These are phyloP conservation scores for Danio albolineatus DNA, from an alignment of 2,797 vertebrate genomes.

Conservation along the genomic window DNA sequence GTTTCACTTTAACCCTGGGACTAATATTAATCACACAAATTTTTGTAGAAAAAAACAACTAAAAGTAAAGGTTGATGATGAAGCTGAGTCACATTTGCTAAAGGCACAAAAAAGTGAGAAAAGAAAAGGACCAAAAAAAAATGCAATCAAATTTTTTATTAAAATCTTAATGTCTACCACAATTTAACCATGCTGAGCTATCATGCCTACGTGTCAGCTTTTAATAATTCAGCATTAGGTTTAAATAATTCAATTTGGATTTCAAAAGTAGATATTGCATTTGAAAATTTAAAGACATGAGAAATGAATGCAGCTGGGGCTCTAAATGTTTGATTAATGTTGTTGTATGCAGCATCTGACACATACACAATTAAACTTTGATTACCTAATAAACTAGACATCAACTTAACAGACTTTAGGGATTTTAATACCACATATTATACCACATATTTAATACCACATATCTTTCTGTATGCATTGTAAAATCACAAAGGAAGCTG, in stretches of 20 bases:
- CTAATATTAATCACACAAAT: neutral
- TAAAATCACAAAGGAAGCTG: neutral
- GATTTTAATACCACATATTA: neutral
- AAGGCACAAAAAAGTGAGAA: neutral
- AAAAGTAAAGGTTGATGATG: neutral
- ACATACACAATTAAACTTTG: constrained; percentile 1
- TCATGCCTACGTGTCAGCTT: constrained; percentile 5
- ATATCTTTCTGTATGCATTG: neutral
- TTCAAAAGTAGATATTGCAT: constrained; percentile 68
- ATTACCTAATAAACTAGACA: constrained; percentile 16
- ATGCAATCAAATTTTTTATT: constrained; percentile 15
- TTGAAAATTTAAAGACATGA: constrained; percentile 67
- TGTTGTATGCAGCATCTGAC: neutral
- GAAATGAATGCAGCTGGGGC: constrained; percentile 24
- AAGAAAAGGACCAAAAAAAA: constrained; percentile 2
- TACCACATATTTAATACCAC: neutral
- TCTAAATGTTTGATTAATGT: constrained; percentile 13
- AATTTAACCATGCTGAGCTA: constrained; percentile 40
- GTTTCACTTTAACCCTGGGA: neutral
- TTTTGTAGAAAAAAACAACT: neutral
- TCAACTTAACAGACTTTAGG: neutral
- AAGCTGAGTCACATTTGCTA: constrained; percentile 7
- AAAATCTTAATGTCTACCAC: constrained; percentile 38
- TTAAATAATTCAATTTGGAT: constrained; percentile 71
- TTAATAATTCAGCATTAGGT: constrained; percentile 68